Evolutionary conservation across 2,888 invertebrate genomes (phyloP).

Genomic region (Hybos culiciformis): DNA sequence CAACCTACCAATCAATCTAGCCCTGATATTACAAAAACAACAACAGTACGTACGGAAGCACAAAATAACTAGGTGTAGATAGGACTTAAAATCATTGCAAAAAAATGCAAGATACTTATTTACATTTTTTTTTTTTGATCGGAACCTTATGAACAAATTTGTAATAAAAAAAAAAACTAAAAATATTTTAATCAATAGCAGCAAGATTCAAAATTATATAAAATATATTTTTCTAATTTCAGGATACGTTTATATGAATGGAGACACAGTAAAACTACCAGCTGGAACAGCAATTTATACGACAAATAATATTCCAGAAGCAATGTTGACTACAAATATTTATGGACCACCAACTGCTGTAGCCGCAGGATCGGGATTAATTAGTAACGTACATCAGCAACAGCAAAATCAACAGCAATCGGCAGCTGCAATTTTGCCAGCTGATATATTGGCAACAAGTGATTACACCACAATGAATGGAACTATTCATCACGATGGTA

Average conservation of each 20-base stretch:
- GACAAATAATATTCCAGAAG: slow-evolving; percentile 56
- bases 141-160: too few relatives aligned
- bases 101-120: too few relatives aligned
- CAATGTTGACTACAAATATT: slow-evolving; percentile 37
- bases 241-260: slow-evolving; percentile 73
- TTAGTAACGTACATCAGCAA: slow-evolving; percentile 19
- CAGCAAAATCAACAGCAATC: slow-evolving; percentile 15
- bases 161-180: too few relatives aligned
- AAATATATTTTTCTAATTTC: too few relatives aligned
- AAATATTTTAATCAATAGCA: too few relatives aligned
- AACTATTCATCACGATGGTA: slow-evolving; percentile 18
- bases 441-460: slow-evolving; percentile 9
- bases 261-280: slow-evolving; percentile 64
- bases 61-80: too few relatives aligned
- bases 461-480: slow-evolving; percentile 26
- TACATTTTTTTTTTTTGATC: too few relatives aligned
- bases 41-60: too few relatives aligned
- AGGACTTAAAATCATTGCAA: too few relatives aligned
- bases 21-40: too few relatives aligned
- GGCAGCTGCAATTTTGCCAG: slow-evolving; percentile 12
- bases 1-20: too few relatives aligned
- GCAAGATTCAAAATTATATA: too few relatives aligned
- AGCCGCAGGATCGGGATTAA: slow-evolving; percentile 24
- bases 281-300: slow-evolving; percentile 50
- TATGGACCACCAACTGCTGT: slow-evolving; percentile 30